A percentile compares a stretch with the other conserved stretches of the same genome.
Evolutionary conservation across 2,113 vertebrate genomes (phyloP).

Genomic region (Murina feae): DNA sequence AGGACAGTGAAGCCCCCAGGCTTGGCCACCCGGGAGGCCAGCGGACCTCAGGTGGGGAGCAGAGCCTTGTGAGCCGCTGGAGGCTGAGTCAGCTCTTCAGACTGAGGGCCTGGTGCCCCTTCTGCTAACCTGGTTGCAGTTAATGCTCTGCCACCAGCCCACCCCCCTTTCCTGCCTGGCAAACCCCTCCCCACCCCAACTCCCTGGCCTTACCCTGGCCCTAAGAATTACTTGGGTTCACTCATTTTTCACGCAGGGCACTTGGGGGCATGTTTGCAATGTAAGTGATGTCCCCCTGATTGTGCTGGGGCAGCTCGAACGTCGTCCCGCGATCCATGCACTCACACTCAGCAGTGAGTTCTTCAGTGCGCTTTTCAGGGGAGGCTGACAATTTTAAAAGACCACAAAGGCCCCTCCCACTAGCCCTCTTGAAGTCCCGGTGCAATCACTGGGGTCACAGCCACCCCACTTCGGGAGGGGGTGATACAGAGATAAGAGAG

Average conservation of each 20-base stretch:
- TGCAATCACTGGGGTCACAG: slow-evolving; percentile 66
- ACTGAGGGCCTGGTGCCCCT: slow-evolving; percentile 78
- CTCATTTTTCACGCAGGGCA: slow-evolving; percentile 68
- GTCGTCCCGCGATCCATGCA: slow-evolving; percentile 77
- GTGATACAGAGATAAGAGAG: slow-evolving; percentile 32
- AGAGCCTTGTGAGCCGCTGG: slow-evolving; percentile 57
- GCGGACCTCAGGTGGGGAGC: not conserved
- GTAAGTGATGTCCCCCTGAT: slow-evolving; percentile 69
- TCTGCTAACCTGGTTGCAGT: slow-evolving; percentile 72
- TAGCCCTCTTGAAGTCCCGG: slow-evolving; percentile 64
- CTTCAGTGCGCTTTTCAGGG: slow-evolving; percentile 73
- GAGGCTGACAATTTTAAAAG: slow-evolving; percentile 75
- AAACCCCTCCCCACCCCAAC: not conserved
- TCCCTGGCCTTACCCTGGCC: slow-evolving; percentile 30
- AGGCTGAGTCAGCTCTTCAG: slow-evolving; percentile 89
- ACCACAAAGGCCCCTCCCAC: slow-evolving; percentile 69
- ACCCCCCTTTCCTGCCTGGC: fast-evolving
- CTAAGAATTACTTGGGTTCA: slow-evolving; percentile 46
- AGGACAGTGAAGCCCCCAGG: not conserved
- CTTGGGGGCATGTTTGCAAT: slow-evolving; percentile 58
- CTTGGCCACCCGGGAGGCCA: fast-evolving
- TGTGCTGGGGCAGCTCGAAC: slow-evolving; percentile 73
- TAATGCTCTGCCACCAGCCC: not conserved
- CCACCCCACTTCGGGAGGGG: slow-evolving; percentile 5
- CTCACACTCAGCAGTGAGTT: slow-evolving; percentile 78